These are phyloP conservation scores for Acanthoscelides obtectus DNA, from an alignment of 2,888 invertebrate genomes.

Conservation along the genomic window DNA sequence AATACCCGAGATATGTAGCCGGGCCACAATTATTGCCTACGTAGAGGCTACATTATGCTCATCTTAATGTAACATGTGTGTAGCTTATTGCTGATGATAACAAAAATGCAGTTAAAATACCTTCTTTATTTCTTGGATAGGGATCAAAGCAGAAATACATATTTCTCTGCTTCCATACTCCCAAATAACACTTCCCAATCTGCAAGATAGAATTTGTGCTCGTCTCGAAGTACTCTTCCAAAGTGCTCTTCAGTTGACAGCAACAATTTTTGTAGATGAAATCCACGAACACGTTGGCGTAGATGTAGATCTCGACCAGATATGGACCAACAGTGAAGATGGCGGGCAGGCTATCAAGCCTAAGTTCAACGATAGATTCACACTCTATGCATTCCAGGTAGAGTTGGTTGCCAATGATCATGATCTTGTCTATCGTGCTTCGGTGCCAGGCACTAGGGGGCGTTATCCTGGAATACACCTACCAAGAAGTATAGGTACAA, in stretches of 20 bases:
- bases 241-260: slow-evolving; percentile 49
- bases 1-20: no score
- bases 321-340: slow-evolving; percentile 55
- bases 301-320: slow-evolving; percentile 55
- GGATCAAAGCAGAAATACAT: slow-evolving; percentile 64
- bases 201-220: slow-evolving; percentile 52
- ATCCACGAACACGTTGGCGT: slow-evolving; percentile 51
- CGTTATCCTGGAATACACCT: slow-evolving; percentile 60
- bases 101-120: slow-evolving; percentile 25
- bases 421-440: slow-evolving; percentile 55
- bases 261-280: slow-evolving; percentile 49
- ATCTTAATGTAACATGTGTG: no score
- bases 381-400: slow-evolving; percentile 51
- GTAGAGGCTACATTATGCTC: no score
- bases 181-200: slow-evolving; percentile 56
- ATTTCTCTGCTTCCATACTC: slow-evolving; percentile 59
- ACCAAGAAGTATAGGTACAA: slow-evolving; percentile 1
- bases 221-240: slow-evolving; percentile 53
- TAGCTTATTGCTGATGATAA: no score
- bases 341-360: slow-evolving; percentile 55
- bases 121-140: slow-evolving; percentile 58
- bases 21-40: no score
- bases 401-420: slow-evolving; percentile 56
- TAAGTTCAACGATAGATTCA: slow-evolving; percentile 51
- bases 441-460: slow-evolving; percentile 58